Conservation (phyloP, 2,797 vertebrate species). For the Syngnathus rostellatus region DNA sequence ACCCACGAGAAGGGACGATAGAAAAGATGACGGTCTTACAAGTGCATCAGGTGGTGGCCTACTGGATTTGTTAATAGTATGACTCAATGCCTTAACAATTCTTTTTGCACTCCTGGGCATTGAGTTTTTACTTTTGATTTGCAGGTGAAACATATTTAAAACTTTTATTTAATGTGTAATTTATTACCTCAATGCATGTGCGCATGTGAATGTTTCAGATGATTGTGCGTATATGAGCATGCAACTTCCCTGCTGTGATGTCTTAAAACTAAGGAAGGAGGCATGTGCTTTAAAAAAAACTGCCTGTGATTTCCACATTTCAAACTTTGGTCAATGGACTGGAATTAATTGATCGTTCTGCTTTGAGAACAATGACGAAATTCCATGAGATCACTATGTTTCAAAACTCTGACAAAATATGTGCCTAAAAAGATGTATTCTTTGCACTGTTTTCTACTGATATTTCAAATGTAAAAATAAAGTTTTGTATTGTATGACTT, state of each 20-base stretch:
- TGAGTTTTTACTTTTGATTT: conserved; percentile 15
- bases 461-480: neutral
- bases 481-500: conserved; percentile 16
- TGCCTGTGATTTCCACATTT: conserved; percentile 57
- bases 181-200: conserved; percentile 44
- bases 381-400: conserved; percentile 43
- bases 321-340: conserved; percentile 60
- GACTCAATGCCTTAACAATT: conserved; percentile 13
- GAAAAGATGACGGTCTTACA: conserved; percentile 17
- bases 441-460: conserved; percentile 22
- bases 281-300: conserved; percentile 32
- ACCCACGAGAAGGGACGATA: neutral
- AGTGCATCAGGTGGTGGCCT: conserved; percentile 32
- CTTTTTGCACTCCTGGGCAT: conserved; percentile 53
- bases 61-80: conserved; percentile 20
- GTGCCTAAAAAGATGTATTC: conserved; percentile 33
- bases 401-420: conserved; percentile 22
- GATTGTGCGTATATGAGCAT: neutral
- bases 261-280: conserved; percentile 41
- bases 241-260: neutral
- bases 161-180: conserved; percentile 56
- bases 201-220: conserved; percentile 17
- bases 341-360: conserved; percentile 50
- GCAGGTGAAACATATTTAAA: conserved; percentile 53
- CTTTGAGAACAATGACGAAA: conserved; percentile 46